Conservation (phyloP, 2,113 vertebrate genomes). For the Phodopus roborovskii region DNA sequence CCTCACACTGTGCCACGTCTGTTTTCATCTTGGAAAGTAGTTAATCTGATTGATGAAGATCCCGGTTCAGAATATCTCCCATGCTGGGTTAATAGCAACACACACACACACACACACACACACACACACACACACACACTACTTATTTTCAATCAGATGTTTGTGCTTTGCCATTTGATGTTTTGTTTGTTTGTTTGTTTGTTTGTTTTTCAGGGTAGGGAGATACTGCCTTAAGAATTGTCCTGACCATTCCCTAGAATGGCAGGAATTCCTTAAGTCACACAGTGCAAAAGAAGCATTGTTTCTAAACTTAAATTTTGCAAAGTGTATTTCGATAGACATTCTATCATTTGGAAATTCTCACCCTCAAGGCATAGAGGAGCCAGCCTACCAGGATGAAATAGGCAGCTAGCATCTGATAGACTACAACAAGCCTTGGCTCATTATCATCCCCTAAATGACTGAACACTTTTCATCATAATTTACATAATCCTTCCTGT, state of each 20-base stretch:
- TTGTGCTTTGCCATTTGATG: slow-evolving; percentile 64
- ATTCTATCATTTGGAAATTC: slow-evolving; percentile 78
- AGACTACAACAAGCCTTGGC: slow-evolving; percentile 32
- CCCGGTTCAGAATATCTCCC: slow-evolving; percentile 91
- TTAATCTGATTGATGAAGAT: slow-evolving; percentile 97
- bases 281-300: slow-evolving; percentile 1
- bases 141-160: slow-evolving; percentile 44
- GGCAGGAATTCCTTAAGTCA: slow-evolving; percentile 67
- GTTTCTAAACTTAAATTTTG: slow-evolving; percentile 55
- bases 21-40: slow-evolving; percentile 91
- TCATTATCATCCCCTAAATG: slow-evolving; percentile 73
- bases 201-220: not conserved
- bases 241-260: slow-evolving; percentile 32
- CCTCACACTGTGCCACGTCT: slow-evolving; percentile 92
- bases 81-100: slow-evolving; percentile 90
- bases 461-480: slow-evolving; percentile 39
- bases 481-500: slow-evolving; percentile 50
- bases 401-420: slow-evolving; percentile 67
- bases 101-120: not conserved
- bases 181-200: too few species aligned
- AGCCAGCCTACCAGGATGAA: slow-evolving; percentile 75
- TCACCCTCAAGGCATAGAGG: slow-evolving; percentile 79
- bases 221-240: slow-evolving; percentile 48
- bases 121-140: too few species aligned
- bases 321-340: slow-evolving; percentile 71